Conservation (phyloP, 2,888 invertebrate species). For the Callosobruchus maculatus region DNA sequence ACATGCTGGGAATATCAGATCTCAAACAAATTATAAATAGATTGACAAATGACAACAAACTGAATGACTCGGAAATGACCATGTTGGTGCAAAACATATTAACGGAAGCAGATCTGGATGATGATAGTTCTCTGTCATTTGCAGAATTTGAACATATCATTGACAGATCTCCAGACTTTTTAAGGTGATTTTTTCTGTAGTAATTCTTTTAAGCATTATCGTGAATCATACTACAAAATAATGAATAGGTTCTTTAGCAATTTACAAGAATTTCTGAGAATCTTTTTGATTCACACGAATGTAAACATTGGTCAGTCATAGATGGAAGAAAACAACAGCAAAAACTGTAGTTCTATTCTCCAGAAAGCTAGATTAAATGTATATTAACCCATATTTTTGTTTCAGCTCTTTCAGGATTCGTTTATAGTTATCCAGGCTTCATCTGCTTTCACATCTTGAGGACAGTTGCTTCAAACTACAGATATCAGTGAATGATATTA, state of each 20-base stretch:
- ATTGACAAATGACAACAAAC: conserved; percentile 68
- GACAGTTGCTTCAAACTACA: too few relatives aligned
- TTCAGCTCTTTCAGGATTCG: conserved; percentile 60
- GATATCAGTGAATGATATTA: background rate
- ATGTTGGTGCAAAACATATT: conserved; percentile 78
- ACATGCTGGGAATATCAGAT: conserved; percentile 83
- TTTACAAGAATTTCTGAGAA: too few relatives aligned
- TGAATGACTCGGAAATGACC: conserved; percentile 74
- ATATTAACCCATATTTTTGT: too few relatives aligned
- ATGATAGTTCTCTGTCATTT: conserved; percentile 88
- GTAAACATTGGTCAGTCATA: too few relatives aligned
- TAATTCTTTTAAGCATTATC: background rate
- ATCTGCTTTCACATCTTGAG: too few relatives aligned
- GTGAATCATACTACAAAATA: too few relatives aligned
- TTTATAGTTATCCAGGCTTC: conserved; percentile 41
- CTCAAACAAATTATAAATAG: conserved; percentile 77
- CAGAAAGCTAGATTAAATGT: too few relatives aligned
- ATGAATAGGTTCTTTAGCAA: too few relatives aligned
- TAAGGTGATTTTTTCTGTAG: conserved; percentile 56
- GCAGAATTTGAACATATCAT: conserved; percentile 96
- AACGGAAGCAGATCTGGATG: conserved; percentile 91
- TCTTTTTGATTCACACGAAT: too few relatives aligned
- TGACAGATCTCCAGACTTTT: conserved; percentile 90
- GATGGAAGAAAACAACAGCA: too few relatives aligned
- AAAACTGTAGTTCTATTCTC: too few relatives aligned